These are phyloP conservation scores for Malurus splendens DNA, from an alignment of 2,797 vertebrate species.

Conservation along the genomic window DNA sequence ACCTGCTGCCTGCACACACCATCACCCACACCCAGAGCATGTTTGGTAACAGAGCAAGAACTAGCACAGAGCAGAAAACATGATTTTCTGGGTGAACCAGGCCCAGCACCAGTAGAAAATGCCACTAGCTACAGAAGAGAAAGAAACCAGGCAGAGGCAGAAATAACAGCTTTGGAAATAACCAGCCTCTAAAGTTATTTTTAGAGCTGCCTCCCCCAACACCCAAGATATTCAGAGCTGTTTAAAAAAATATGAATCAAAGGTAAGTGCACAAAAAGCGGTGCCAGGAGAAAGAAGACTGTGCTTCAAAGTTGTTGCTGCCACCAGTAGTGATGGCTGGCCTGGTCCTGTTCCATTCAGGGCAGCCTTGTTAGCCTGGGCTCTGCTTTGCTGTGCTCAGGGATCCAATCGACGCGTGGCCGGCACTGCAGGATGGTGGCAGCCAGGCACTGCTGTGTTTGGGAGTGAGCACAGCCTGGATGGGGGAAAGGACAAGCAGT, in stretches of 20 bases:
- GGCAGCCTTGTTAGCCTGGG: background rate
- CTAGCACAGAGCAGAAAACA: background rate
- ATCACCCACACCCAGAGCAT: background rate
- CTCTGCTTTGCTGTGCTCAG: background rate
- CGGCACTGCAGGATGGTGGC: background rate
- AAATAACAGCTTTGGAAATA: background rate
- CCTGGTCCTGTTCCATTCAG: background rate
- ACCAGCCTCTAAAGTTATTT: constrained; percentile 12
- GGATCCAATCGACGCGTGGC: fast-evolving
- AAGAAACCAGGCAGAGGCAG: background rate
- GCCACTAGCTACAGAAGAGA: background rate
- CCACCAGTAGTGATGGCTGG: background rate
- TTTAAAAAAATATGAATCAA: background rate
- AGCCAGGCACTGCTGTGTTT: fast-evolving
- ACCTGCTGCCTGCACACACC: background rate
- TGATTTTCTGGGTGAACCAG: background rate
- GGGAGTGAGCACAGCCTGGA: background rate
- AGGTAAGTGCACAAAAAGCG: background rate
- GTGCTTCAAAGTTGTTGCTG: background rate
- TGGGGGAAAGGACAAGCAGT: background rate
- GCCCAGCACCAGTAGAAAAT: background rate
- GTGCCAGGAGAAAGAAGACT: background rate
- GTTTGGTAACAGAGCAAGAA: background rate
- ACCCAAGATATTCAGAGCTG: background rate
- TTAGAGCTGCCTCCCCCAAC: constrained; percentile 13